Evolutionary conservation across 2,888 invertebrate species (phyloP), one percentile per base, ranked within the genome.

Genomic region (Diarsia rubi): DNA sequence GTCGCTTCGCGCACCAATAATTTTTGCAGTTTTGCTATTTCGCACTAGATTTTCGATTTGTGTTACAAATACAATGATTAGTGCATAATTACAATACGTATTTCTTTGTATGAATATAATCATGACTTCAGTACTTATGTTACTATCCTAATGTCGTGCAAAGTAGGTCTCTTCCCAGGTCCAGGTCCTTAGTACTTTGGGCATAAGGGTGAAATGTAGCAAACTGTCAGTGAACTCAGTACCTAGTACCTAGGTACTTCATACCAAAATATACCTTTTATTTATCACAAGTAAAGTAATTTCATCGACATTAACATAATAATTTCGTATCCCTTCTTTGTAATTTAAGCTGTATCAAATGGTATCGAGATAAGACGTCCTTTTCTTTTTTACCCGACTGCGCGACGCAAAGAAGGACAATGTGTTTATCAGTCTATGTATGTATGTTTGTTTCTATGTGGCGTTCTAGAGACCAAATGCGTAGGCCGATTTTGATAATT

Each of bases 1-100:
- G 81, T 84, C 59, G 66, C 57, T 49, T 68, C 47, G 64, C 37
- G 69, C 71, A 62, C 65, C 24, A 69, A 62, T 64, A 71, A 5
- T 42, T 60, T 62, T 69, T 65, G 54, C 19, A 31, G 21, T 77
- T 45, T 64, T 71, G 54, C 57, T n/a, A 2, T 69, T 78, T 54
- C 44, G 24, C 27, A 59, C n/a, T 37, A 19, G 19, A 47, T 52
- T 74, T 54, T 62, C 3, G 47, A 37, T 66, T 79, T 72, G 3
- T n/a, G 8, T 24, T n/a, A n/a, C n/a, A 9, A 47, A 19, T 74
- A 12, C 42, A 24, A 2, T 24, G n/a, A 27, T 45, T 63, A 8
- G 9, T 47, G n/a, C 42, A n/a, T 31, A 31, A 19, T 3, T 52
- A 37, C 3, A 1, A 59, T 59, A 9, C 19, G 9, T 19, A 59